phyloP scores from a whole-genome alignment of 1,140 invertebrate species.

The Leucophenga varia region DNA sequence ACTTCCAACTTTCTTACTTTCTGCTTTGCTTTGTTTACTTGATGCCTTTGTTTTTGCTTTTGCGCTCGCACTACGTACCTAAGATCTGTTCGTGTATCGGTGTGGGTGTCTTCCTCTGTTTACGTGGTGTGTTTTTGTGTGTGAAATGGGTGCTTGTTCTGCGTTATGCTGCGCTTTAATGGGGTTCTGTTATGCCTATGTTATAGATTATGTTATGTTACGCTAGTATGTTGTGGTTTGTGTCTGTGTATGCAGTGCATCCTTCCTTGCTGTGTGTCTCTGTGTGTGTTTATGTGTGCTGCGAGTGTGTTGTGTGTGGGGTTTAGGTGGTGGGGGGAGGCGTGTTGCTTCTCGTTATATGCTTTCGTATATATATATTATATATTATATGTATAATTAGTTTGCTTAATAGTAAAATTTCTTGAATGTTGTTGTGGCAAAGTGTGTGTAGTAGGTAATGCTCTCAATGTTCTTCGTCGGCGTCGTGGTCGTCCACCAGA shows the following conservation, averaged over 20 bases:
- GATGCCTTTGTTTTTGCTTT: too few species aligned
- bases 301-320: conserved; percentile 17
- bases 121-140: conserved; percentile 16
- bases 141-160: conserved; percentile 12
- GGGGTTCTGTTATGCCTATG: conserved; percentile 3
- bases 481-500: too few species aligned
- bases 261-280: too few species aligned
- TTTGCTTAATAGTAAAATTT: conserved; percentile 51
- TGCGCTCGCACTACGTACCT: neutral
- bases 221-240: conserved; percentile 3
- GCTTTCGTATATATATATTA: too few species aligned
- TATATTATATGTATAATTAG: conserved; percentile 49
- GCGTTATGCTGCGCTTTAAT: conserved; percentile 6
- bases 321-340: too few species aligned
- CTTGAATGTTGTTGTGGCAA: conserved; percentile 53
- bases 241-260: conserved; percentile 10
- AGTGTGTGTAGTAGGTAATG: conserved; percentile 54
- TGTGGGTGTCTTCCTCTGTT: too few species aligned
- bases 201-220: conserved; percentile 5
- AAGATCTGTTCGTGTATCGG: conserved; percentile 14
- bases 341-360: conserved; percentile 28
- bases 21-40: too few species aligned
- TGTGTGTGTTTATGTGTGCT: conserved; percentile 10
- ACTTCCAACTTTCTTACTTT: too few species aligned
- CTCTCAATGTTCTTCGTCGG: conserved; percentile 10